Base-by-base conservation (phyloP, 2,888 invertebrate species). In the Nomada goodeniana region DNA sequence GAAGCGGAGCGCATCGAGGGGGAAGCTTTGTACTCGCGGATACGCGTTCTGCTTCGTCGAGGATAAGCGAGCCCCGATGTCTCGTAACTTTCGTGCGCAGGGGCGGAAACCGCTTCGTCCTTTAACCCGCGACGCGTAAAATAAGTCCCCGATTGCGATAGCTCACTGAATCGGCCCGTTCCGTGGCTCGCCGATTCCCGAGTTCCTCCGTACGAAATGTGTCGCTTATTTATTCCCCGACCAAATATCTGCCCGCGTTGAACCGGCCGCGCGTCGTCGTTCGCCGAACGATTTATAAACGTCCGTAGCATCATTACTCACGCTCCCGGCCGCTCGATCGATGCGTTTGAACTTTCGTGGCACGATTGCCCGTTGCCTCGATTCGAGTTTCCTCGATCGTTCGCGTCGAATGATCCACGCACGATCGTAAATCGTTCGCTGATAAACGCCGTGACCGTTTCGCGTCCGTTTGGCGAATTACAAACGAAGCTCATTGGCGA, bases 361-460 rank as follows among this genome's bases (percentile, higher is more conserved):
- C 47, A 36, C 44, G 20, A 47, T 44, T 44, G 59, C 53, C 42
- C 42, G 52, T 53, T 53, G 47, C 59, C 20, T 20, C 29, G 47
- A 44, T 73, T 3, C 20, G 50, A 9, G 52, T 60, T 47, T 65
- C 71, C 52, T 71, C 36, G 44, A 78, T 76, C 76, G 26, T 20
- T n/a, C 53, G 23, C 53, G 42, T 23, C 23, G 47, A 61, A 80
- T 55, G 77, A 80, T 57, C 72, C 67, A 73, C 73, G 73, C 73
- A 44, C 50, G 63, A 55, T n/a, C 79, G 73, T 68, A 79, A 80
- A 72, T 53, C 42, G 42, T 42, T 36, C 42, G 42, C 80, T 63
- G 67, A 67, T 73, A 73, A 79, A 79, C 79, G 53, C 47, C 44
- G 26, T 68, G 20, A 52, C 23, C 63, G 29, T 29, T 52, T 7